A percentile compares a stretch with the other conserved stretches of the same genome.
Conservation (phyloP, 2,888 invertebrate species). For the Cotesia congregata region DNA sequence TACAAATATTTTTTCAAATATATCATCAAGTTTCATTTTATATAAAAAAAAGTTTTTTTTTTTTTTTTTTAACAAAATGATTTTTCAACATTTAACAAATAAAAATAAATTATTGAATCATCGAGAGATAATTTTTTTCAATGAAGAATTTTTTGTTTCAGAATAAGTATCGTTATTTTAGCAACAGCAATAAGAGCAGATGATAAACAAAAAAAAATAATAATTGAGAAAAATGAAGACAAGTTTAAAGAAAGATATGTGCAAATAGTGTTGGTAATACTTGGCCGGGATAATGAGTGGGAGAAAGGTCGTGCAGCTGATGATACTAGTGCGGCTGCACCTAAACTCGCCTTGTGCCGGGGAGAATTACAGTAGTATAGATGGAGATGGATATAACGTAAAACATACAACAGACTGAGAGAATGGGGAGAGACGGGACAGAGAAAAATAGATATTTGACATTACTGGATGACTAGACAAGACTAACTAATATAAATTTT, state of each 20-base stretch:
- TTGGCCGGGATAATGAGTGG: slow-evolving; percentile 46
- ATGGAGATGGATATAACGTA: not conserved
- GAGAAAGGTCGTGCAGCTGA: slow-evolving; percentile 60
- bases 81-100: no score
- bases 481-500: not conserved
- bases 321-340: slow-evolving; percentile 59
- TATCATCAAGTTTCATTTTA: no score
- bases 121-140: no score
- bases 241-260: not conserved
- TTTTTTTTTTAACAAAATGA: no score
- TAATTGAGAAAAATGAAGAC: not conserved
- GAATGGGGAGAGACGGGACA: not conserved
- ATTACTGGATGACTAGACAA: not conserved
- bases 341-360: slow-evolving; percentile 34
- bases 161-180: no score
- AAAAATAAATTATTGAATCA: no score
- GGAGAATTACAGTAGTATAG: slow-evolving; percentile 26
- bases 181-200: not conserved
- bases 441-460: not conserved
- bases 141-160: no score
- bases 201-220: not conserved
- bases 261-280: slow-evolving; percentile 36
- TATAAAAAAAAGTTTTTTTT: no score
- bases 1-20: no score
- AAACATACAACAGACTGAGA: no score